A percentile compares a stretch with the other conserved stretches of the same genome.
phyloP scores from a whole-genome alignment of 2,113 vertebrate species.

The Hystrix brachyura region DNA sequence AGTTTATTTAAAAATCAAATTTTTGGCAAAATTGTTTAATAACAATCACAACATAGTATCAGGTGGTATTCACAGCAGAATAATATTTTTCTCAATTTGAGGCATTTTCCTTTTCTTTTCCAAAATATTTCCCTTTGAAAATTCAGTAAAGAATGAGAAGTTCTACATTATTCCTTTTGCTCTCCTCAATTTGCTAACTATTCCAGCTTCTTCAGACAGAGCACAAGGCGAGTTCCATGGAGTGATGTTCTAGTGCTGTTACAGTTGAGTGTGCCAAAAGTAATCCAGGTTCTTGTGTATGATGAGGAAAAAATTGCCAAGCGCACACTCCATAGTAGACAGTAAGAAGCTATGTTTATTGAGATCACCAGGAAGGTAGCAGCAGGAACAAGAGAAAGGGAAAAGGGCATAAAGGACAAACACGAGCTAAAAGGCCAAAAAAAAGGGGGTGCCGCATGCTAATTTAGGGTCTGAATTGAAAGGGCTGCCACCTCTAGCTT shows the following conservation, averaged over 20 bases:
- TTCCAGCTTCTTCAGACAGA: neutral
- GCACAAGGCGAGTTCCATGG: fast-evolving
- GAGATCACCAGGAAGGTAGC: no score
- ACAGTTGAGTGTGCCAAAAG: no score
- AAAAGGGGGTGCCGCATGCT: no score
- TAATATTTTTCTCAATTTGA: neutral
- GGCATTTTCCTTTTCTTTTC: neutral
- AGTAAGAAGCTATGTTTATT: no score
- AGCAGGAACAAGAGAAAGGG: no score
- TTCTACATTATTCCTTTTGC: neutral
- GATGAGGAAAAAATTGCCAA: no score
- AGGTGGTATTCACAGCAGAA: neutral
- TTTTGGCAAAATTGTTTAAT: neutral
- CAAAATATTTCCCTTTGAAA: neutral
- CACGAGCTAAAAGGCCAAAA: no score
- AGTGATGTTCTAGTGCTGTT: fast-evolving
- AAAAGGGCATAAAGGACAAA: no score
- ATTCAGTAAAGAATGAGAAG: neutral
- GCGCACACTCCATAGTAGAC: no score
- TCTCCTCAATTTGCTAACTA: neutral
- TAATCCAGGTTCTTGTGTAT: no score
- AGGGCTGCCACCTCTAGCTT: no score
- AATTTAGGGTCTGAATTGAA: no score
- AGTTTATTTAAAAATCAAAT: neutral
- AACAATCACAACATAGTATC: neutral